A percentile compares a stretch with the other conserved stretches of the same genome.
These are phyloP conservation scores for Caenorhabditis sp. DNA, from an alignment of 2,888 invertebrate genomes.

Conservation along the genomic window DNA sequence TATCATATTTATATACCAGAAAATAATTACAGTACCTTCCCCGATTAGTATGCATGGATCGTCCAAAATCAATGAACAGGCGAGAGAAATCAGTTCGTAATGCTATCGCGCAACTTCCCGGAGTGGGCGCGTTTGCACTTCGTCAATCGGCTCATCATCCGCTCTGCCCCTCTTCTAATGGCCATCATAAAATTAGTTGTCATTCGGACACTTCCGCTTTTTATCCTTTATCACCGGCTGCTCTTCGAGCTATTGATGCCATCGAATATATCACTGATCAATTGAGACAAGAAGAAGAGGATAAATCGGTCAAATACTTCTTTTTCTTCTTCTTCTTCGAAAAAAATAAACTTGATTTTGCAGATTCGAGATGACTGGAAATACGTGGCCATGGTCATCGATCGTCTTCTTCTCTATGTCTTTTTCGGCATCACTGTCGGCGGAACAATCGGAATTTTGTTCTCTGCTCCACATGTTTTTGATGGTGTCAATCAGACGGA, in stretches of 20 bases:
- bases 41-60: constrained; percentile 85
- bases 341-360: too few relatives aligned
- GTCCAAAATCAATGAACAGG: constrained; percentile 76
- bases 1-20: too few relatives aligned
- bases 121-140: constrained; percentile 64
- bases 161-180: constrained; percentile 44
- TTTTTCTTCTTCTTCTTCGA: too few relatives aligned
- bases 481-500: too few relatives aligned
- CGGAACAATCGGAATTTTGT: too few relatives aligned
- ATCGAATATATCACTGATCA: constrained; percentile 69
- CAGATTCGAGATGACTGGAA: too few relatives aligned
- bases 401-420: too few relatives aligned
- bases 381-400: too few relatives aligned
- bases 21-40: constrained; percentile 54
- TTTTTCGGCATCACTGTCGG: too few relatives aligned
- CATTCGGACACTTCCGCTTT: constrained; percentile 16
- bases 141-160: constrained; percentile 65
- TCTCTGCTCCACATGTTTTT: too few relatives aligned
- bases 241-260: constrained; percentile 56
- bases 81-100: constrained; percentile 71
- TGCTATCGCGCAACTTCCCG: constrained; percentile 47
- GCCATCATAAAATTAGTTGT: constrained; percentile 6
- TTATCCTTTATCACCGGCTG: constrained; percentile 49
- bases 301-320: constrained; percentile 70
- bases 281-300: constrained; percentile 62